These are phyloP conservation scores for Chrysolina oricalcia DNA, from an alignment of 2,888 invertebrate species.

Conservation along the genomic window DNA sequence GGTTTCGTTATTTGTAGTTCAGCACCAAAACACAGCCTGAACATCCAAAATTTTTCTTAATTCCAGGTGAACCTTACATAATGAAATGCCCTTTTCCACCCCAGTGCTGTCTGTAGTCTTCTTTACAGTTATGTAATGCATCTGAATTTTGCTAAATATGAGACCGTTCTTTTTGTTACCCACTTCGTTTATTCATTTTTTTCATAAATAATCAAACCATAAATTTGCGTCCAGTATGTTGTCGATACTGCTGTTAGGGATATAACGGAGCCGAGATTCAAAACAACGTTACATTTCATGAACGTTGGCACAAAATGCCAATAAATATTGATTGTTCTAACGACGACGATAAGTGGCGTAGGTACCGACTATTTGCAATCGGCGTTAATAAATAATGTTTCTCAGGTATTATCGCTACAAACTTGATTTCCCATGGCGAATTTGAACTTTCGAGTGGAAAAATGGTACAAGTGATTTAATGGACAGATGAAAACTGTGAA, in stretches of 20 bases:
- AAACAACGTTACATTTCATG: constrained; percentile 18
- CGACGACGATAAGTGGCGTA: constrained; percentile 2
- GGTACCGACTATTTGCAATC: background rate
- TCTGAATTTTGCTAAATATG: too few species aligned
- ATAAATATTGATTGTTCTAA: constrained; percentile 2
- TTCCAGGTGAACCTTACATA: too few species aligned
- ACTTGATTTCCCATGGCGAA: constrained; percentile 6
- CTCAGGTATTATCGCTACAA: background rate
- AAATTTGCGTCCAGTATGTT: background rate
- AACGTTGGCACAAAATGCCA: constrained; percentile 15
- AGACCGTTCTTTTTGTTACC: too few species aligned
- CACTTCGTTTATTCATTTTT: background rate
- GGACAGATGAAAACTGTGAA: too few species aligned
- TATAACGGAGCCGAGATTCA: background rate
- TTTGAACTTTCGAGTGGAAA: background rate
- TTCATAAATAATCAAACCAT: background rate
- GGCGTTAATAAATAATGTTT: constrained; percentile 1
- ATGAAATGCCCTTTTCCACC: too few species aligned
- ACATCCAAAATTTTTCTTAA: too few species aligned
- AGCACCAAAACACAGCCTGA: too few species aligned
- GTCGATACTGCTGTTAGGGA: constrained; percentile 4
- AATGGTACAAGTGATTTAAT: background rate
- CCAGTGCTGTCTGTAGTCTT: too few species aligned
- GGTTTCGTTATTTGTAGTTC: too few species aligned
- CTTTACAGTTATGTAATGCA: too few species aligned